phyloP scores from a whole-genome alignment of 2,113 vertebrate species.

The Halcyon senegalensis region DNA sequence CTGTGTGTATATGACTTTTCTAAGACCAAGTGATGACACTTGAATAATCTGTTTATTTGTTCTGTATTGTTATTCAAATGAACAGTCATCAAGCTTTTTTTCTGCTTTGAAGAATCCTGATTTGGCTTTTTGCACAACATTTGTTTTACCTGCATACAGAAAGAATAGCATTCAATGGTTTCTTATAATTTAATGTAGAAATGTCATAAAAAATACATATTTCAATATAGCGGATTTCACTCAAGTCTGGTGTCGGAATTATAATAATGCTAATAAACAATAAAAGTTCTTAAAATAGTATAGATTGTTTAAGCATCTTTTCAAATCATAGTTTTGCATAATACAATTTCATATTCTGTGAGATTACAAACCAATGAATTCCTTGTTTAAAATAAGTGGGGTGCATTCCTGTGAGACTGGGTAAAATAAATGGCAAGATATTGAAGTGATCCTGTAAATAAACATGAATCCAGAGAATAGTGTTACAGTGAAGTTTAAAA shows the following conservation, averaged over 20 bases:
- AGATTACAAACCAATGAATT: not conserved
- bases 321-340: not conserved
- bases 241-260: not conserved
- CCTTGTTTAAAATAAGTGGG: not conserved
- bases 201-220: not conserved
- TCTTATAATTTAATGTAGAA: not conserved
- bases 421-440: not conserved
- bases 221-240: not conserved
- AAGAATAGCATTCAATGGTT: not conserved
- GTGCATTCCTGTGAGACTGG: not conserved
- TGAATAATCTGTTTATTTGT: not conserved
- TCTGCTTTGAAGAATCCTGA: not conserved
- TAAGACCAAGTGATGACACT: not conserved
- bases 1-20: not conserved
- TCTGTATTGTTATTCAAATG: accelerated
- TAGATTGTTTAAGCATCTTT: not conserved
- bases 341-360: not conserved
- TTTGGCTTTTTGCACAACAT: not conserved
- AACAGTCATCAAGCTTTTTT: not conserved
- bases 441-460: not conserved
- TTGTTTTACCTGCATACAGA: not conserved
- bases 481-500: not conserved
- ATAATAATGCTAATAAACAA: not conserved
- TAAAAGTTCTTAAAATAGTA: not conserved
- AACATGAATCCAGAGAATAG: not conserved